Evolutionary conservation across 1,140 invertebrate genomes (phyloP), one percentile per base, ranked within the genome.

Genomic region (Neodiprion fabricii): DNA sequence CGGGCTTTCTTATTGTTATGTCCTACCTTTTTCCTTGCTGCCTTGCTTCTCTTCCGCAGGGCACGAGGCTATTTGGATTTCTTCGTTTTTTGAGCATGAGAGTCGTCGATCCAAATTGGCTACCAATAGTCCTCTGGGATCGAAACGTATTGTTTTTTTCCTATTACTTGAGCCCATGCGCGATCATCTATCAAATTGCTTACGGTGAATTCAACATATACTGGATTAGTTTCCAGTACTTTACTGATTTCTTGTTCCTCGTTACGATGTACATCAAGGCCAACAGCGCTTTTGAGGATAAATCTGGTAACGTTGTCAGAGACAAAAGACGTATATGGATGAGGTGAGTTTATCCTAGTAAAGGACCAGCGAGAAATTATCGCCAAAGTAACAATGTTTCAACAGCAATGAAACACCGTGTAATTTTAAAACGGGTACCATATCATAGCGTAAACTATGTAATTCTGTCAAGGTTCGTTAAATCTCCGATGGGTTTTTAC

Each of bases 401-500:
- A 40, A 40, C 5, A 40, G 28, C 28, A 40, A 40, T 40, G 28
- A 40, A 40, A 40, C 5, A 40, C 5, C 28, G 28, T 40, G 28
- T 40, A 40, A 40, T 40, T 40, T 40, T 40, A 40, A 40, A 40
- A 40, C 0, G 1, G 28, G 28, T 5, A 40, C 28, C 28, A 40
- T 40, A 40, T 40, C 28, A 40, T 40, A 40, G 5, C 28, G 28
- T 40, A 40, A 40, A 40, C 28, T 1, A 40, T 40, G 28, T 40
- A 40, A 40, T 40, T 40, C 28, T 5, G 5, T 40, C 5, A 61
- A 61, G 53, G n/a, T 61, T 61, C 53, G n/a, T 61, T 2, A 61
- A 61, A 61, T 61, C 53, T n/a, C 53, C 53, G 53, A 61, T 61
- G 53, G 53, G 53, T n/a, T 61, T 61, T n/a, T 61, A 61, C 53